Base-by-base conservation (phyloP, 2,113 vertebrate species). In the Elephas maximus region DNA sequence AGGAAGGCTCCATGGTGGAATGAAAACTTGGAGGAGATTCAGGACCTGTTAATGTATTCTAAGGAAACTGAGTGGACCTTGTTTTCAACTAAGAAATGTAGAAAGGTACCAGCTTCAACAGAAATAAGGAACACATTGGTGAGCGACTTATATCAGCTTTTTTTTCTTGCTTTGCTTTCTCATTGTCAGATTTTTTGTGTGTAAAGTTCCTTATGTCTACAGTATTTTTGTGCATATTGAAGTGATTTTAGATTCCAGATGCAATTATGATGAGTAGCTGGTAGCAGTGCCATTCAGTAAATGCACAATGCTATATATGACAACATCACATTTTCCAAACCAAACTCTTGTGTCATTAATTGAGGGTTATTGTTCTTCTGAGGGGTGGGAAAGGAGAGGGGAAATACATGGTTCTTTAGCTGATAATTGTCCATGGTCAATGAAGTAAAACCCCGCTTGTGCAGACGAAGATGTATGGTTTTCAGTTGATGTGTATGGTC, bases 321-420 rank as follows among this genome's bases (percentile, higher is more conserved):
- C 96, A 97, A 97, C 96, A 97, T 97, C 96, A 96, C 93, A 98
- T 97, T 97, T 97, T 97, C 97, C 92, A 94, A 97, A 93, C 97
- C 98, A 97, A 95, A 97, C 95, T 97, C 90, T 97, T 97, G 91
- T 97, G 97, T 95, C 96, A 97, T 97, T 98, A 96, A 98, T 97
- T 98, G 96, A 97, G 96, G 97, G 96, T 97, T 98, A 97, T 98
- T 98, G 97, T 98, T 98, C 94, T 96, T 96, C 93, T 96, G 88
- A 96, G 76, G 95, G 88, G 95, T 97, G 79, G 97, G 96, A 96
- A 97, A 96, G 88, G 90, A 95, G 95, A 95, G 48, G 69, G 84
- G 79, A 96, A 97, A 95, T 97, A 90, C 92, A 80, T 97, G 74
- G 95, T 93, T 95, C 90, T 97, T 94, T 97, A 93, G 94, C 91